Base-by-base conservation (phyloP, 2,797 vertebrate genomes). In the Neosilurus mollespiculum region DNA sequence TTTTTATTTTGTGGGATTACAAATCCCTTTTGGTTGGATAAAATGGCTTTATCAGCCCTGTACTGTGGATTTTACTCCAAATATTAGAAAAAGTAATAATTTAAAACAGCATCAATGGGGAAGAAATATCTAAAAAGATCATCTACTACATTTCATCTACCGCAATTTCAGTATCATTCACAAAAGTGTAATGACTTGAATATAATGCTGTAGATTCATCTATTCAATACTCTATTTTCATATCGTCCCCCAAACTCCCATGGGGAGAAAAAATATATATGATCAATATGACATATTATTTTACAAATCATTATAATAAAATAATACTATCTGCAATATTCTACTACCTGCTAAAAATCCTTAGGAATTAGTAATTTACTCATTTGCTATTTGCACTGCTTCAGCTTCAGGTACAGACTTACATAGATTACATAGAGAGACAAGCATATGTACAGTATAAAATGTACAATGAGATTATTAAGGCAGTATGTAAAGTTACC, bases 281-380 rank as follows among this genome's bases (percentile, higher is more conserved):
- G 37, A 65, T 69, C 34, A 9, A 58, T 70, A 61, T 3, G 14
- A 22, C 15, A 54, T 53, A 61, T 72, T n/a, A n/a, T 72, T 78
- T 78, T 53, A 65, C 62, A 43, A 58, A 30, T 66, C 72, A 72
- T 51, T 72, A 59, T 78, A 58, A 81, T 65, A 81, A 78, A 83
- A 72, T 6, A 65, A 78, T 30, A 61, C 61, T 73, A 69, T 72
- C 76, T 67, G 69, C 53, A 80, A 51, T 80, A 64, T 20, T 70
- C 49, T 56, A 20, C 75, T 78, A 43, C 66, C 58, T 78, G 73
- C 73, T 65, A 49, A 22, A 65, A 56, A 43, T 56, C 58, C 49
- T 9, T 15, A 43, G 26, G 67, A 58, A 22, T 61, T 43, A 43
- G 43, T 26, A 78, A 43, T 71, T 20, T 37, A 64, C 8, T 43